Evolutionary conservation across 2,113 vertebrate species (phyloP), one percentile per base, ranked within the genome.

Genomic region (Delphinapterus leucas): DNA sequence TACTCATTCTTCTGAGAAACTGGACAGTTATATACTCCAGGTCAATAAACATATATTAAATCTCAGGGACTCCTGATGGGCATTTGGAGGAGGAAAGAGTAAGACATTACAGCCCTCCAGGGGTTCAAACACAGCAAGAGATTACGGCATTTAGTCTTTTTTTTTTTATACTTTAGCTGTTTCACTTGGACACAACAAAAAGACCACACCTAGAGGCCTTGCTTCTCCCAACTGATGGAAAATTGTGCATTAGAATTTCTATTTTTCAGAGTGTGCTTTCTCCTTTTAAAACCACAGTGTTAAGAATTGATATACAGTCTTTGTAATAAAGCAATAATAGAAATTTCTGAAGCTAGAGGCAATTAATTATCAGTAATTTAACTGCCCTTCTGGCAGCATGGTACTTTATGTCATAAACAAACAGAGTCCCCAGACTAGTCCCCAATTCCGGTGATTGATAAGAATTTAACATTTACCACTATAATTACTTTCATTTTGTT

Each of bases 401-500:
- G 11, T 60, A 11, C 36, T 89, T 83, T 53, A 70, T 67, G 31
- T 60, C 81, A 18, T 36, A 90, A 90, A 47, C 26, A 10, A 38
- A 71, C 60, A 88, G 17, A 70, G 13, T 18, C 8, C 8, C 26
- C 9, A 65, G 5, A n/a, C 4, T 13, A 9, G 44, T 80, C 9
- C 38, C 53, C 53, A 53, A 53, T 53, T 53, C 53, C 31, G 28
- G 44, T 67, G 17, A 17, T 31, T 60, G 13, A 11, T 74, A 67
- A 53, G 31, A 68, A 58, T 93, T 86, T 79, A 82, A 79, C 21
- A 74, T 88, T 90, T 77, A 44, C 25, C 11, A 21, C 85, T 95
- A 20, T 74, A 15, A 58, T 86, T 20, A 7, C 13, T 96, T 97
- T 93, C 7, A 58, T 82, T 95, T 93, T 11, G 90, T 98, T 97